phyloP scores from a whole-genome alignment of 2,113 vertebrate species.

The Uropsilus gracilis region DNA sequence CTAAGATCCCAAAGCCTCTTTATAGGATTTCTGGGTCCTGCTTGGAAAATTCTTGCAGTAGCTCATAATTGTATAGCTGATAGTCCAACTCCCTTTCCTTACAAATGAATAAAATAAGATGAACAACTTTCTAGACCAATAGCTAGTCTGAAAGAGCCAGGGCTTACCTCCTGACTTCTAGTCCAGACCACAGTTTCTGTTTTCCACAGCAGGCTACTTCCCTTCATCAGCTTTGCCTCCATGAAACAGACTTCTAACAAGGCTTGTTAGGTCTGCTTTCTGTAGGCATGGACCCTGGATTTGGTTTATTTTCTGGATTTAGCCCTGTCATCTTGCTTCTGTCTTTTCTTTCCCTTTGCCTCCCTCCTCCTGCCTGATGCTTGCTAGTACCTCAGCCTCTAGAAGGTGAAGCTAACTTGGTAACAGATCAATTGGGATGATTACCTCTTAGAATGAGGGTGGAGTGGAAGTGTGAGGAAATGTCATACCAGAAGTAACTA shows the following conservation, averaged over 20 bases:
- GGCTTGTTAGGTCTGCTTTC: neutral
- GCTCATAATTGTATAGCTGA: neutral
- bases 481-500: neutral
- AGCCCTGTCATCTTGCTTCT: neutral
- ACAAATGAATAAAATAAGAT: neutral
- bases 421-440: neutral
- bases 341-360: neutral
- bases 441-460: neutral
- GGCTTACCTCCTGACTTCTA: neutral
- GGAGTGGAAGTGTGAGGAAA: neutral
- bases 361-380: neutral
- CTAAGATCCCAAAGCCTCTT: neutral
- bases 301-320: neutral
- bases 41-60: neutral
- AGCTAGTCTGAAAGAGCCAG: neutral
- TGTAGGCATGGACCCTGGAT: neutral
- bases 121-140: neutral
- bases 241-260: neutral
- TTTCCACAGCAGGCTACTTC: neutral
- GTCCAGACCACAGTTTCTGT: neutral
- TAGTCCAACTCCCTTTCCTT: neutral
- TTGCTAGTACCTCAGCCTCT: neutral
- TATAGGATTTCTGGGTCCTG: neutral
- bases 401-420: neutral
- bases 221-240: neutral